Base-by-base conservation (phyloP, 1,140 invertebrate species). In the Drosophila nebulosa region DNA sequence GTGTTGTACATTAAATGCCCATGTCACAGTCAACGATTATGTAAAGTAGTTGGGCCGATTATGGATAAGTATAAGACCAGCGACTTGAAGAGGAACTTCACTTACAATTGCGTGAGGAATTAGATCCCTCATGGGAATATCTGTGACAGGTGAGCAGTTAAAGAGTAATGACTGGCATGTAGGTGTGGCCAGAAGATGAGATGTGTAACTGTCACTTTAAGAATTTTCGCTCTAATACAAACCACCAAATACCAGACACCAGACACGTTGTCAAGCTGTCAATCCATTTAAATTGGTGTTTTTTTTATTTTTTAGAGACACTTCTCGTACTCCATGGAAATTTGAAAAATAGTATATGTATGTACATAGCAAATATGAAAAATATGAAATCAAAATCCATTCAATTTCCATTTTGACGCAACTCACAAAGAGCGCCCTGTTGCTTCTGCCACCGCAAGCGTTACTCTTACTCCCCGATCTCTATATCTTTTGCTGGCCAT, bases 21-120 rank as follows among this genome's bases (percentile, higher is more conserved):
- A 86, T 85, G 73, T 85, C 77, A 77, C 79, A 83, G 67, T 68
- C 75, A 68, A 84, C 79, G 71, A 84, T 83, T 84, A 83, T 83
- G 79, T 73, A 75, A 83, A 83, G 67, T 46, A 84, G 79, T 67
- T 60, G 46, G 39, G 46, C 78, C 78, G 69, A 81, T 74, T 75
- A 69, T 51, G 39, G 61, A 74, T 77, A 77, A 73, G 74, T 39
- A 71, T 52, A 50, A 63, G 67, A 46, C 1, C 39, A 2, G 7
- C 39, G 16, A 64, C 57, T 55, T 52, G 18, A 26, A 42, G 68
- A 16, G 22, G 61, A 77, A 61, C 60, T 69, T 69, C 10, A 18
- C 35, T 55, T 53, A 36, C 24, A 61, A 36, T 61, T 73, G 69
- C 69, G 57, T 62, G 58, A 16, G 51, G 10, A 18, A 22, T 39